Percentiles rank a stretch among this genome's conserved stretches.
Evolutionary conservation across 2,888 invertebrate species (phyloP).

Genomic region (Toxonevra muliebris): DNA sequence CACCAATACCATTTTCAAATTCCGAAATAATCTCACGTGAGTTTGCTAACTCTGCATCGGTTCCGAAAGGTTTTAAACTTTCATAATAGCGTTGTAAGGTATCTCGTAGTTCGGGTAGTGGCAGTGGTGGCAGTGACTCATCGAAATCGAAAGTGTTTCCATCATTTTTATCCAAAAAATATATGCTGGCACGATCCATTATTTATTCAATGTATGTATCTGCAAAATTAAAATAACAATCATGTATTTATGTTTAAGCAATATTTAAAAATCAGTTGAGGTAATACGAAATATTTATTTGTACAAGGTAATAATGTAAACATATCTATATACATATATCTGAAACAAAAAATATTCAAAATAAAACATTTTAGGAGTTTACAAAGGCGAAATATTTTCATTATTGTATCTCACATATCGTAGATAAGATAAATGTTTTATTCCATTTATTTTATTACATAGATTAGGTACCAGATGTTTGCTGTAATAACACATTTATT

Average conservation of each 20-base stretch:
- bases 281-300: background rate
- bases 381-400: too few species aligned
- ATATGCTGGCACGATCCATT: slow-evolving; percentile 61
- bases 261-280: background rate
- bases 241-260: background rate
- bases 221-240: slow-evolving; percentile 7
- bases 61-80: slow-evolving; percentile 66
- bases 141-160: slow-evolving; percentile 67
- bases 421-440: too few species aligned
- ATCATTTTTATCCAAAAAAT: slow-evolving; percentile 51
- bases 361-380: background rate
- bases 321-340: background rate
- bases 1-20: slow-evolving; percentile 67
- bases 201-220: slow-evolving; percentile 11
- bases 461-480: too few species aligned
- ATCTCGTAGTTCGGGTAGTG: slow-evolving; percentile 67
- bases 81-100: slow-evolving; percentile 68
- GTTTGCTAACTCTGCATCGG: slow-evolving; percentile 63
- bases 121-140: slow-evolving; percentile 67
- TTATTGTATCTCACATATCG: too few species aligned
- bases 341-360: background rate
- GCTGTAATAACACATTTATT: too few species aligned
- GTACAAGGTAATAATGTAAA: background rate
- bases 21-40: slow-evolving; percentile 65
- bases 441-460: too few species aligned